phyloP scores from a whole-genome alignment of 2,888 invertebrate genomes.

The Eupsilia transversa region DNA sequence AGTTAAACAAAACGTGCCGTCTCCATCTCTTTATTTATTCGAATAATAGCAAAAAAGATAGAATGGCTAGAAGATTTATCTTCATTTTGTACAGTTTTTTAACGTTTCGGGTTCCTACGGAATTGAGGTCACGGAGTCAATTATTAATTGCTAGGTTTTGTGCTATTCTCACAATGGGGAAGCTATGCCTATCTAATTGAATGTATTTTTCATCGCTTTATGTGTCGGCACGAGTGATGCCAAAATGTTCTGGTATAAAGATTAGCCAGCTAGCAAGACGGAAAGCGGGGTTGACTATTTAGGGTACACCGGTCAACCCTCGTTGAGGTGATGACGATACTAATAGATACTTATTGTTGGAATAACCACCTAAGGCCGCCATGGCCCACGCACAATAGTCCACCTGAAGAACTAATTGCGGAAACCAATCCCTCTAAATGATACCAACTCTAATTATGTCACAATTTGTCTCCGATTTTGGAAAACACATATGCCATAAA shows the following conservation, averaged over 20 bases:
- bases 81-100: slow-evolving; percentile 60
- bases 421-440: too few relatives aligned
- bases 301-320: neutral
- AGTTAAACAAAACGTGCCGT: slow-evolving; percentile 55
- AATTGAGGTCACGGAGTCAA: slow-evolving; percentile 56
- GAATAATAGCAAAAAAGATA: slow-evolving; percentile 55
- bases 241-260: neutral
- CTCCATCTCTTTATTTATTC: slow-evolving; percentile 55
- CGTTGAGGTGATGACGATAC: neutral
- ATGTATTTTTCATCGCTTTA: slow-evolving; percentile 20
- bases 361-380: too few relatives aligned
- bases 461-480: too few relatives aligned
- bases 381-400: too few relatives aligned
- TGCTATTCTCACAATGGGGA: slow-evolving; percentile 25
- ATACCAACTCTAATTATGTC: too few relatives aligned
- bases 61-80: slow-evolving; percentile 56
- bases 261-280: too few relatives aligned
- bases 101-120: slow-evolving; percentile 45
- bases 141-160: slow-evolving; percentile 56
- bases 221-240: neutral
- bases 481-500: too few relatives aligned
- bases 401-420: too few relatives aligned
- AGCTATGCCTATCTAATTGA: slow-evolving; percentile 8
- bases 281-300: neutral
- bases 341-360: neutral